Evolutionary conservation across 1,140 invertebrate genomes (phyloP).

Genomic region (Apis dorsata): DNA sequence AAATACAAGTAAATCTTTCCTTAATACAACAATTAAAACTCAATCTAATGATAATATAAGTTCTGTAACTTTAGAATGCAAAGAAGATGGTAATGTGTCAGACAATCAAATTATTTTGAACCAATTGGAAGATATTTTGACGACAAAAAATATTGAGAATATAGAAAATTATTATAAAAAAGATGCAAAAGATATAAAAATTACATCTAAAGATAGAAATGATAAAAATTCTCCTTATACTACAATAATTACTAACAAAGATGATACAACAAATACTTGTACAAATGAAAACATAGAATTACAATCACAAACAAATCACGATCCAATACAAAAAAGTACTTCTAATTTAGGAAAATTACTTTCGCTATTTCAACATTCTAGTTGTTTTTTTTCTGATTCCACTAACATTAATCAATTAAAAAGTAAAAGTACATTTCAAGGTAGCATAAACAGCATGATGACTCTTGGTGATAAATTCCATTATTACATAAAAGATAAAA

Average conservation of each 20-base stretch:
- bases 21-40: not conserved
- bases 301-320: conserved; percentile 33
- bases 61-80: not conserved
- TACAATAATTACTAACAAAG: not conserved
- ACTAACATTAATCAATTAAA: conserved; percentile 48
- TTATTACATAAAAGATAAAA: conserved; percentile 65
- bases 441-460: conserved; percentile 61
- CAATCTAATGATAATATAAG: too few species aligned
- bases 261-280: not conserved
- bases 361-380: conserved; percentile 67
- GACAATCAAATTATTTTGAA: conserved; percentile 2
- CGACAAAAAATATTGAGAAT: not conserved
- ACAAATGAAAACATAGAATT: conserved; percentile 10
- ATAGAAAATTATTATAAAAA: not conserved
- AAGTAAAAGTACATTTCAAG: conserved; percentile 57
- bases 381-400: conserved; percentile 60
- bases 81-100: not conserved
- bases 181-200: conserved; percentile 30
- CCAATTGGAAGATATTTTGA: not conserved
- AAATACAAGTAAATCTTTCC: conserved; percentile 2
- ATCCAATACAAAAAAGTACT: conserved; percentile 58
- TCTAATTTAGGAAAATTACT: conserved; percentile 67
- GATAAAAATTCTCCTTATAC: not conserved
- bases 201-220: conserved; percentile 28
- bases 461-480: conserved; percentile 68